Percentiles rank a stretch among this genome's conserved stretches.
Evolutionary conservation across 2,113 vertebrate genomes (phyloP).

Genomic region (Mesoclemmys tuberculata): DNA sequence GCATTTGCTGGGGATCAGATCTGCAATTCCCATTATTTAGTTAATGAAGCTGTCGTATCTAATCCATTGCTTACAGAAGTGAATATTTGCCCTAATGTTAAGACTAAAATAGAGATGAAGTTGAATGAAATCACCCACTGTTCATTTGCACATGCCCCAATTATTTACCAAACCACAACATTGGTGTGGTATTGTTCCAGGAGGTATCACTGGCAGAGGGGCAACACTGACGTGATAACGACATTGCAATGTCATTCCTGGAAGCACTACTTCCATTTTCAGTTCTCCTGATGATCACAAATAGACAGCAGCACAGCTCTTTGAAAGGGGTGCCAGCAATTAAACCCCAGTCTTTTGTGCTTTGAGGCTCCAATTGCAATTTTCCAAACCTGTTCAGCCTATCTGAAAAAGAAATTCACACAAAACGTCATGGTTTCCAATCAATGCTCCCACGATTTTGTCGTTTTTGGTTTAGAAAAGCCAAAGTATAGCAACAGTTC

Average conservation of each 20-base stretch:
- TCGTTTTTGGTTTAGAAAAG: background rate
- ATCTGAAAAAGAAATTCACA: background rate
- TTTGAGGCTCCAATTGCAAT: background rate
- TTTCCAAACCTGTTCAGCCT: background rate
- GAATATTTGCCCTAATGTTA: background rate
- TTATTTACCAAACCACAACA: background rate
- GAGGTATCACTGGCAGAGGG: background rate
- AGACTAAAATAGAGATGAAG: background rate
- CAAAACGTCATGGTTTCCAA: background rate
- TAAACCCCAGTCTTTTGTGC: background rate
- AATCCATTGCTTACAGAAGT: background rate
- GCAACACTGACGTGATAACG: background rate
- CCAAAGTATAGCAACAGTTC: background rate
- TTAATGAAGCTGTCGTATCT: background rate
- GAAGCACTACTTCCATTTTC: background rate
- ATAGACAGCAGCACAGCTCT: background rate
- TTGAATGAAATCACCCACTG: background rate
- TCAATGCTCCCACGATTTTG: background rate
- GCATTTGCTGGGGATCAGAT: background rate
- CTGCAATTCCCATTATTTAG: background rate
- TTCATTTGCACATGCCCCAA: background rate
- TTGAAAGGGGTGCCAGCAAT: background rate
- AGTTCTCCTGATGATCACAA: background rate
- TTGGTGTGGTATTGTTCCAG: background rate
- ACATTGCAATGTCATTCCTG: accelerated